A percentile compares a stretch with the other conserved stretches of the same genome.
These are phyloP conservation scores for Sinosuthora webbiana DNA, from an alignment of 2,113 vertebrate species.

Conservation along the genomic window DNA sequence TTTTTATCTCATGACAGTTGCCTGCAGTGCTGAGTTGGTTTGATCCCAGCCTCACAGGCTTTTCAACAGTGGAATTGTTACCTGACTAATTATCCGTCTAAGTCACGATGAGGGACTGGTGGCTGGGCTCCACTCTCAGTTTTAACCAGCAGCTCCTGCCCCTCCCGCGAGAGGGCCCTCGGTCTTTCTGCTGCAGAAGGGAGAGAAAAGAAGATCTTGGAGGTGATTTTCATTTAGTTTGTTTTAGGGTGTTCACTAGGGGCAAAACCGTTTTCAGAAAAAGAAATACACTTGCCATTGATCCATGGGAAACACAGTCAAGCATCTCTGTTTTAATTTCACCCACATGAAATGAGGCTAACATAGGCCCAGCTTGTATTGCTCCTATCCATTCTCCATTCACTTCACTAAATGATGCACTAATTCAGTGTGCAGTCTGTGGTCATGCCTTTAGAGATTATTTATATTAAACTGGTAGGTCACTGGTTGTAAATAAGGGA, in stretches of 20 bases:
- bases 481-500: neutral
- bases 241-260: neutral
- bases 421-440: neutral
- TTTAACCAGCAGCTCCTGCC: neutral
- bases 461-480: neutral
- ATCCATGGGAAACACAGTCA: neutral
- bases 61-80: conserved; percentile 49
- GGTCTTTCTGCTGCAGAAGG: neutral
- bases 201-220: neutral
- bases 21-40: conserved; percentile 47
- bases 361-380: neutral
- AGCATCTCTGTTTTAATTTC: neutral
- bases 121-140: neutral
- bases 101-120: neutral
- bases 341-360: neutral
- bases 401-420: neutral
- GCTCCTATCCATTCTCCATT: neutral
- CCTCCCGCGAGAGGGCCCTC: neutral
- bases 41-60: conserved; percentile 46
- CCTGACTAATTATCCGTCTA: neutral
- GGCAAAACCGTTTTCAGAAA: neutral
- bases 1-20: conserved; percentile 57
- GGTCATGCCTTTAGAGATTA: neutral
- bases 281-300: neutral
- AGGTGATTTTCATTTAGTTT: neutral